Evolutionary conservation across 1,140 invertebrate species (phyloP).

Genomic region (Drosophila novamexicana): DNA sequence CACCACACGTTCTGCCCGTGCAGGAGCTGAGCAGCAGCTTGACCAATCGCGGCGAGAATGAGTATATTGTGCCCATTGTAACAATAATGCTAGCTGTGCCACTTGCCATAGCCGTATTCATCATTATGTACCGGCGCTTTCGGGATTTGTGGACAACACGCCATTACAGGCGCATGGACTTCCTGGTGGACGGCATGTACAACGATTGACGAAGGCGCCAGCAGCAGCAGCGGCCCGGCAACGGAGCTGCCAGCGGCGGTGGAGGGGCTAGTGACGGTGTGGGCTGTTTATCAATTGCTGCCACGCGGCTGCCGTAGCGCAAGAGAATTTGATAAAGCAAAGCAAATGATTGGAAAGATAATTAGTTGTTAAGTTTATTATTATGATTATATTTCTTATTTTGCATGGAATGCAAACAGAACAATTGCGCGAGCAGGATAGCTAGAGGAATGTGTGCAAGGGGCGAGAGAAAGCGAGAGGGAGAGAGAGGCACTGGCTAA

Average conservation of each 20-base stretch:
- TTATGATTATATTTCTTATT: background rate
- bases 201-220: conserved; percentile 85
- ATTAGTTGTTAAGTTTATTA: conserved; percentile 63
- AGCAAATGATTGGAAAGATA: conserved; percentile 37
- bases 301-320: conserved; percentile 26
- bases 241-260: conserved; percentile 1
- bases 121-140: conserved; percentile 86
- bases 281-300: conserved; percentile 4
- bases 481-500: conserved; percentile 20
- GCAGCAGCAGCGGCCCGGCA: conserved; percentile 22
- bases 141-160: conserved; percentile 87
- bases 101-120: conserved; percentile 84
- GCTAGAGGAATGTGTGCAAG: background rate
- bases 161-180: conserved; percentile 88
- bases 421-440: conserved; percentile 25
- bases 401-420: conserved; percentile 58
- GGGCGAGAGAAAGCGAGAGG: background rate
- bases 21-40: conserved; percentile 55
- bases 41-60: conserved; percentile 67
- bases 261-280: background rate
- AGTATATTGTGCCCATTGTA: conserved; percentile 86
- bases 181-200: conserved; percentile 89
- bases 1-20: conserved; percentile 50
- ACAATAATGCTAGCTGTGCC: conserved; percentile 85
- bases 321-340: conserved; percentile 31